Conservation (phyloP, 2,888 invertebrate genomes). For the Ennomos erosarius region DNA sequence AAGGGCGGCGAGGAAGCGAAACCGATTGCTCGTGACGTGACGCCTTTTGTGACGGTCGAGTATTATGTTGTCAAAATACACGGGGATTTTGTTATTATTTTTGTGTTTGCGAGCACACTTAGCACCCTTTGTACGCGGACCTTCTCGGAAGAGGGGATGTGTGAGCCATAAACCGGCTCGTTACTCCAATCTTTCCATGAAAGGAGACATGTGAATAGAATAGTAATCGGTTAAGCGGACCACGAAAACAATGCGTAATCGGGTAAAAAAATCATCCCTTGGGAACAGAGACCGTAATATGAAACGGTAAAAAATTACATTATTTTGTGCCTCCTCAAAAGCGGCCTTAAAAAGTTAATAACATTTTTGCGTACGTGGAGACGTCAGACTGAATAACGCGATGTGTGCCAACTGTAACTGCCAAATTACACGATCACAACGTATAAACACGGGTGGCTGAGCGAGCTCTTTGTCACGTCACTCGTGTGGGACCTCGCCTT, state of each 20-base stretch:
- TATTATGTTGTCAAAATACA: conserved; percentile 86
- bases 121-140: conserved; percentile 77
- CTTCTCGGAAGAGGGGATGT: conserved; percentile 78
- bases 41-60: conserved; percentile 80
- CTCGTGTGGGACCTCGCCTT: conserved; percentile 62
- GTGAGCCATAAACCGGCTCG: conserved; percentile 68
- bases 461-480: conserved; percentile 77
- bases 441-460: conserved; percentile 76
- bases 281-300: conserved; percentile 48
- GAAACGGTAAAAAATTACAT: conserved; percentile 56
- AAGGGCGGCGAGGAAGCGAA: conserved; percentile 79
- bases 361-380: conserved; percentile 70
- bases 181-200: conserved; percentile 73
- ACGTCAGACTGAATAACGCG: conserved; percentile 68
- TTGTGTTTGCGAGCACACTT: conserved; percentile 84
- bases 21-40: conserved; percentile 83
- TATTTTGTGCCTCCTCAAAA: conserved; percentile 58
- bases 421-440: conserved; percentile 80
- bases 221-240: conserved; percentile 64
- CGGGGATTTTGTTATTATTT: conserved; percentile 84
- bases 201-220: conserved; percentile 75
- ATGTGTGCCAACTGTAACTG: conserved; percentile 61
- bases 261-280: conserved; percentile 41
- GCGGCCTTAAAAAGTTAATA: conserved; percentile 74
- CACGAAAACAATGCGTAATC: conserved; percentile 65